phyloP scores from a whole-genome alignment of 1,140 invertebrate genomes.

The Ruditapes philippinarum region DNA sequence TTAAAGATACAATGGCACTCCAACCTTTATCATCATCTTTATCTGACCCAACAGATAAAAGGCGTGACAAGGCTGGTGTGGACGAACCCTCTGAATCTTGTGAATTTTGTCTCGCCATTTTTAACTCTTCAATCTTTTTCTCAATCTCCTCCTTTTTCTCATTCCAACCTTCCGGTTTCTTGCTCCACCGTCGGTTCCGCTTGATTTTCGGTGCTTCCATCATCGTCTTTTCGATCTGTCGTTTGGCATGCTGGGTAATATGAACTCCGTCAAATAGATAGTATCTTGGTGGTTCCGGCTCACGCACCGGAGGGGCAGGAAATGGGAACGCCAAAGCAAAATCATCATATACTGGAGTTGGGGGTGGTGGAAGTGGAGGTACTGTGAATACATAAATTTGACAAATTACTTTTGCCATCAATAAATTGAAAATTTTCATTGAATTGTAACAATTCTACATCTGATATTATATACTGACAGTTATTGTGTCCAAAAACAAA shows the following conservation, averaged over 20 bases:
- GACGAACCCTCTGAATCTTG: conserved; percentile 17
- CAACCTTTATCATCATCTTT: conserved; percentile 52
- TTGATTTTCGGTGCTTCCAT: conserved; percentile 89
- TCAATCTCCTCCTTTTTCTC: conserved; percentile 59
- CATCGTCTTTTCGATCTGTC: conserved; percentile 92
- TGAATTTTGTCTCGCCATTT: conserved; percentile 57
- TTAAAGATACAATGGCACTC: conserved; percentile 20
- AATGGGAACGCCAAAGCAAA: conserved; percentile 41
- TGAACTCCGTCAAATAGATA: conserved; percentile 95
- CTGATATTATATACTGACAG: no score
- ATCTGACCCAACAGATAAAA: conserved; percentile 50
- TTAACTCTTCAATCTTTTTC: conserved; percentile 68
- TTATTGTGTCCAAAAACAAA: no score
- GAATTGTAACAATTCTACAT: no score
- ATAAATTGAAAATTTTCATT: no score
- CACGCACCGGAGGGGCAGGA: conserved; percentile 71
- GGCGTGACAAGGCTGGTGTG: conserved; percentile 35
- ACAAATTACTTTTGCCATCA: no score
- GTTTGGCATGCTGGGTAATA: conserved; percentile 93
- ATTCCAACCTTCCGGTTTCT: conserved; percentile 63
- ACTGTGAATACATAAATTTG: no score
- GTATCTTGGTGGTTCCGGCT: conserved; percentile 80
- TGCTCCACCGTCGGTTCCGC: conserved; percentile 64
- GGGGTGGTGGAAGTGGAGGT: conserved; percentile 77
- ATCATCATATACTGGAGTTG: conserved; percentile 63